Conservation (phyloP, 2,113 vertebrate genomes). For the Eptesicus fuscus region DNA sequence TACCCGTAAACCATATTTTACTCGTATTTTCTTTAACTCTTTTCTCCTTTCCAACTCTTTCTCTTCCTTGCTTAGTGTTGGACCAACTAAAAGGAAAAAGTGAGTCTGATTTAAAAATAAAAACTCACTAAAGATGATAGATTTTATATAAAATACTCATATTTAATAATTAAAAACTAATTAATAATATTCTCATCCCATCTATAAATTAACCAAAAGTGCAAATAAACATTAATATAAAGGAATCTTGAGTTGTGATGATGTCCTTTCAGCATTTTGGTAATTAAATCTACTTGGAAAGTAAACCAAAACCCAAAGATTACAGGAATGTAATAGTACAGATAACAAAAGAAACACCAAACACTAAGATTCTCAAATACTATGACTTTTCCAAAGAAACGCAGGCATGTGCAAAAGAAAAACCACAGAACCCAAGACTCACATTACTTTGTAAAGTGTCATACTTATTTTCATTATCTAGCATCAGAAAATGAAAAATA, state of each 20-base stretch:
- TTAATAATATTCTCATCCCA: too few species aligned
- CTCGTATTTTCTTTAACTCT: constrained; percentile 95
- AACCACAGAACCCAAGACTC: not conserved
- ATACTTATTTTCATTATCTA: not conserved
- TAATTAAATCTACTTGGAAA: constrained; percentile 22
- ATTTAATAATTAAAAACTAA: not conserved
- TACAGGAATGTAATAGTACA: not conserved
- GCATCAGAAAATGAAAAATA: constrained; percentile 24
- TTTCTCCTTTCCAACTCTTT: constrained; percentile 93
- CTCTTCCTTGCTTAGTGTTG: constrained; percentile 90
- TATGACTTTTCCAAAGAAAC: not conserved
- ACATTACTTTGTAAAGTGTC: not conserved
- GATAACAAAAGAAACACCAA: not conserved
- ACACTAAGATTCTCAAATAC: not conserved
- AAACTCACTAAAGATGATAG: not conserved
- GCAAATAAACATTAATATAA: constrained; percentile 16
- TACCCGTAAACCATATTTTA: constrained; percentile 98
- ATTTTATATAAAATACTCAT: constrained; percentile 9
- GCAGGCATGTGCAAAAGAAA: not conserved
- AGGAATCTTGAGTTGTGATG: not conserved
- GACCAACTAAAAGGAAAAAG: constrained; percentile 81
- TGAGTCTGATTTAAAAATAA: not conserved
- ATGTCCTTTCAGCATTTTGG: not conserved
- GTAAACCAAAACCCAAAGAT: not conserved
- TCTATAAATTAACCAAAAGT: not conserved